phyloP scores from a whole-genome alignment of 2,797 vertebrate species.

The Poeciliopsis presidionis region DNA sequence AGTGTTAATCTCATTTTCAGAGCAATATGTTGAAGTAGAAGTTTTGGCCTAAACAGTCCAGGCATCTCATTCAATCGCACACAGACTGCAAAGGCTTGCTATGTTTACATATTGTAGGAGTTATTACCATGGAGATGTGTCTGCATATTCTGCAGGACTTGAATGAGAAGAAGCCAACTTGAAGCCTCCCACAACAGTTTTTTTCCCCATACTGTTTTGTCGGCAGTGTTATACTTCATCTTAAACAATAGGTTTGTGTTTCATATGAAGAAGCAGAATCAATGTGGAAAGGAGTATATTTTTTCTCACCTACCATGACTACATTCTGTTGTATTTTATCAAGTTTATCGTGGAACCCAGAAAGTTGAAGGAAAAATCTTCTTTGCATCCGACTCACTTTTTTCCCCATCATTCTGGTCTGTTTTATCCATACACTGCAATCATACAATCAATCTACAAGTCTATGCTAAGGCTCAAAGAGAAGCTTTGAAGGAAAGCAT shows the following conservation, averaged over 20 bases:
- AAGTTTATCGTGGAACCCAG: slow-evolving; percentile 19
- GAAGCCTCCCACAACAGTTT: slow-evolving; percentile 44
- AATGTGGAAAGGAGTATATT: slow-evolving; percentile 19
- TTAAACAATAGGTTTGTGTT: slow-evolving; percentile 3
- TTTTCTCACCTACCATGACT: slow-evolving; percentile 14
- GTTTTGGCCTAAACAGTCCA: slow-evolving; percentile 15
- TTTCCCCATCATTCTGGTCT: neutral
- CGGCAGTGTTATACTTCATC: slow-evolving; percentile 29
- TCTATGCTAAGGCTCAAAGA: slow-evolving; percentile 1
- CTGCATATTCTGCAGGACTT: slow-evolving; percentile 56
- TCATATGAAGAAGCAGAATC: slow-evolving; percentile 3
- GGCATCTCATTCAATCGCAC: slow-evolving; percentile 31
- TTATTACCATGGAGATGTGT: slow-evolving; percentile 64
- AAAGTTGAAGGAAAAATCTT: neutral
- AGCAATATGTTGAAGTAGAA: slow-evolving; percentile 18
- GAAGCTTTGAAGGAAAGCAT: slow-evolving; percentile 10
- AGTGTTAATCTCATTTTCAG: slow-evolving; percentile 2
- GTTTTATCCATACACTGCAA: neutral
- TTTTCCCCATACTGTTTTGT: slow-evolving; percentile 25
- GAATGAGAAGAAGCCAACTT: slow-evolving; percentile 51
- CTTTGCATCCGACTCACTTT: neutral
- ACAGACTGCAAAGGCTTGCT: slow-evolving; percentile 20
- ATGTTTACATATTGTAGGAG: slow-evolving; percentile 25
- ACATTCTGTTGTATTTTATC: slow-evolving; percentile 30
- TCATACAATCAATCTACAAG: slow-evolving; percentile 2